These are phyloP conservation scores for Aplocera efformata DNA, from an alignment of 2,888 invertebrate genomes.

Conservation along the genomic window DNA sequence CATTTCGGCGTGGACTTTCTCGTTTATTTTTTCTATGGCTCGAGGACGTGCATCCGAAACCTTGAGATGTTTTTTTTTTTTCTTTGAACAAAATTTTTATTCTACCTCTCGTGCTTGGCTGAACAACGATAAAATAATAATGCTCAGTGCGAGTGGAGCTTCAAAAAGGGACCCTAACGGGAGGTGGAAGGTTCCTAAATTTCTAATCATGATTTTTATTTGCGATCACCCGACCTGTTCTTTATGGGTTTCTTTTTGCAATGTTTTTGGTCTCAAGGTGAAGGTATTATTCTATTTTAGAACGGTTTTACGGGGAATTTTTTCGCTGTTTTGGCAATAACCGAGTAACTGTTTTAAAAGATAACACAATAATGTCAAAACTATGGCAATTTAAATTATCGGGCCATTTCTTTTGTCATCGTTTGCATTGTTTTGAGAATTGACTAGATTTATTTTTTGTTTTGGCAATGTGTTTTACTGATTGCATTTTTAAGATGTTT, in stretches of 20 bases:
- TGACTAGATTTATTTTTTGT: too few relatives aligned
- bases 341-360: too few relatives aligned
- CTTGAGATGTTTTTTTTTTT: slow-evolving; percentile 67
- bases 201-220: slow-evolving; percentile 72
- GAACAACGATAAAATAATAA: slow-evolving; percentile 76
- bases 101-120: slow-evolving; percentile 64
- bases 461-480: too few relatives aligned
- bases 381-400: too few relatives aligned
- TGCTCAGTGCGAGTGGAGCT: slow-evolving; percentile 49
- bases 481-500: slow-evolving; percentile 23
- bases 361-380: too few relatives aligned
- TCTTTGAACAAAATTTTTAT: slow-evolving; percentile 62
- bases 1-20: slow-evolving; percentile 75
- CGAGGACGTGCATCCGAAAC: slow-evolving; percentile 77
- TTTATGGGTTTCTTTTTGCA: slow-evolving; percentile 64
- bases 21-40: slow-evolving; percentile 75
- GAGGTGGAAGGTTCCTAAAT: slow-evolving; percentile 62
- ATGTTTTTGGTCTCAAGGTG: slow-evolving; percentile 61
- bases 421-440: too few relatives aligned
- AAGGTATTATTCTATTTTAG: slow-evolving; percentile 48
- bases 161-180: slow-evolving; percentile 64
- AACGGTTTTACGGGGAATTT: slow-evolving; percentile 35
- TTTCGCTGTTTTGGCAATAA: slow-evolving; percentile 37
- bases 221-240: slow-evolving; percentile 56
- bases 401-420: too few relatives aligned